These are phyloP conservation scores for Myiotriccus ornatus DNA, from an alignment of 2,797 vertebrate genomes.

Conservation along the genomic window DNA sequence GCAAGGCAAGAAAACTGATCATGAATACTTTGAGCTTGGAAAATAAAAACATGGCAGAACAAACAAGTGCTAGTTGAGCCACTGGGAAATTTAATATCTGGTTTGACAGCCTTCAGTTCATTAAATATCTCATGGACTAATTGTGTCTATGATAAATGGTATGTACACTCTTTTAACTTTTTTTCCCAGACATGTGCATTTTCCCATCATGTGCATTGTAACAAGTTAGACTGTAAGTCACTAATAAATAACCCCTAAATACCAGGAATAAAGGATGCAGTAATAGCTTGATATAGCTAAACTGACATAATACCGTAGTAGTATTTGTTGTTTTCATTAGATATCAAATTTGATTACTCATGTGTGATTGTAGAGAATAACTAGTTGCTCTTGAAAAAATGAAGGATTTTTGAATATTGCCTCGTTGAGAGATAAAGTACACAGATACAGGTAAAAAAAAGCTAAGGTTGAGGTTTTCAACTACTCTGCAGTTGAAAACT, in stretches of 20 bases:
- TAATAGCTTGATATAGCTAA: neutral
- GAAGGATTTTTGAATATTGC: neutral
- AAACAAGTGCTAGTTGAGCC: neutral
- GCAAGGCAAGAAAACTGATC: neutral
- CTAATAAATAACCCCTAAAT: neutral
- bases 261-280: neutral
- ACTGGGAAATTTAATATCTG: neutral
- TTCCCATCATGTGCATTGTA: neutral
- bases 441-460: neutral
- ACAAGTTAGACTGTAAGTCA: neutral
- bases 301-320: neutral
- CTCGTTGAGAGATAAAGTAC: neutral
- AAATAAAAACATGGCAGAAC: neutral
- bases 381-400: neutral
- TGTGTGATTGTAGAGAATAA: neutral
- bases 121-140: neutral
- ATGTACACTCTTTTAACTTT: neutral
- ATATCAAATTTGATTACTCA: neutral
- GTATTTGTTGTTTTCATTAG: neutral
- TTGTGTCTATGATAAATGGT: neutral
- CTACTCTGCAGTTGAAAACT: neutral
- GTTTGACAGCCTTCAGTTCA: neutral
- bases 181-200: neutral
- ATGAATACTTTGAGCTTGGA: neutral
- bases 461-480: neutral